Base-by-base conservation (phyloP, 2,113 vertebrate species). In the Bolborhynchus lineola region DNA sequence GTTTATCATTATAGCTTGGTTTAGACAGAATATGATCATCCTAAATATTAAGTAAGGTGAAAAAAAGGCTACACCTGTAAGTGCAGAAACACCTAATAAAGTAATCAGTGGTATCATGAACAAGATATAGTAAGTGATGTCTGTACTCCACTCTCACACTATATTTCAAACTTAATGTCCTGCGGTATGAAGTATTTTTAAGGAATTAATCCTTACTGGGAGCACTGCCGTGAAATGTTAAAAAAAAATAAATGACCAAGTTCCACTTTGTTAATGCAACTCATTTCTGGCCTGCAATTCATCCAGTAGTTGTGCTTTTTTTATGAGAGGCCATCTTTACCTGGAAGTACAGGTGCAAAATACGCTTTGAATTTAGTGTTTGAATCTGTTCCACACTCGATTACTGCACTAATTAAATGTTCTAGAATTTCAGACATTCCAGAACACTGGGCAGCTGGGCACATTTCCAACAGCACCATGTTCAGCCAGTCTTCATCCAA, bases 1-100 rank as follows among this genome's bases (percentile, higher is more conserved):
- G 74, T 88, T 50, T 80, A 95, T 53, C 65, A 81, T 88, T 6
- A 83, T 28, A 91, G 55, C 63, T 97, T 94, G 92, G 78, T 46
- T 89, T 60, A 96, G 79, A 62, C 23, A 82, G 74, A 92, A 71
- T 29, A 60, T 1, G 3, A 71, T 41, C 64, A 60, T 35, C 65
- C 39, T 18, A 37, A 74, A 72, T 23, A 79, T 37, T 2, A 2
- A 74, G 19, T 10, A 81, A 81, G 35, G 75, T 68, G 65, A 96
- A 62, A 39, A 55, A 74, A 88, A 75, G 26, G 37, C 50, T 63
- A 81, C 31, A 67, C 49, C n/a, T 81, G 46, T 80, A 95, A 95
- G 76, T 75, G 80, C 76, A 84, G 76, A 88, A 93, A 86, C 35
- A 87, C 72, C 82, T 65, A 59, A 64, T 72, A 52, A n/a, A 88